Base-by-base conservation (phyloP, 2,888 invertebrate genomes). In the Glaucopsyche alexis region DNA sequence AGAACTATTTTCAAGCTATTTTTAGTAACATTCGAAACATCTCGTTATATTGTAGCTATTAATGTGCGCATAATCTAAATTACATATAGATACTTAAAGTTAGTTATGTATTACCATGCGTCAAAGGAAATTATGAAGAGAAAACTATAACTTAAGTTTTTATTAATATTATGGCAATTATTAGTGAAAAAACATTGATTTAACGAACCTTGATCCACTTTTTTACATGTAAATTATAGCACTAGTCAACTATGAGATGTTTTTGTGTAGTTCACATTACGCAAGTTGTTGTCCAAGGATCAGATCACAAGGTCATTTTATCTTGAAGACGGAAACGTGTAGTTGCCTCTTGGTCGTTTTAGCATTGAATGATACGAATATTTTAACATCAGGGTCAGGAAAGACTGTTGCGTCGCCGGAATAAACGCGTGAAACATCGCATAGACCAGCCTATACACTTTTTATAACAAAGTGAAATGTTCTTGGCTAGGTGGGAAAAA, bases 21-120 rank as follows among this genome's bases (percentile, higher is more conserved):
- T 66, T 66, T 66, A 66, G 66, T 66, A 42, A 42, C 42, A 66
- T 42, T 66, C 66, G 66, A 66, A 40, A 42, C 42, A 66, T 66
- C 42, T 66, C 16, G 2, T 29, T 42, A 45, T 45, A 67, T 67
- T 69, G 49, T 69, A 29, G 14, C 49, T 69, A 19, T 19, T 69
- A 69, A 19, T 69, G 69, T 69, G 69, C 69, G 69, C 45, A 47
- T 19, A 45, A 19, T 67, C 47, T 47, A 47, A 67, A 29, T 60
- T 60, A 29, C 29, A 14, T 60, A 38, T 60, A 38, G 0, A 7
- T 38, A 14, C 16, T 19, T 9, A 19, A 55, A 8, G 8, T 29
- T 52, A 52, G 50, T 52, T 55, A 55, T 60, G 13, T 38, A 38
- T 11, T 60, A 60, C 60, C 29, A 13, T 60, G 14, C 11, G 29